A percentile compares a stretch with the other conserved stretches of the same genome.
Evolutionary conservation across 2,113 vertebrate species (phyloP).

Genomic region (Limnothrissa miodon): DNA sequence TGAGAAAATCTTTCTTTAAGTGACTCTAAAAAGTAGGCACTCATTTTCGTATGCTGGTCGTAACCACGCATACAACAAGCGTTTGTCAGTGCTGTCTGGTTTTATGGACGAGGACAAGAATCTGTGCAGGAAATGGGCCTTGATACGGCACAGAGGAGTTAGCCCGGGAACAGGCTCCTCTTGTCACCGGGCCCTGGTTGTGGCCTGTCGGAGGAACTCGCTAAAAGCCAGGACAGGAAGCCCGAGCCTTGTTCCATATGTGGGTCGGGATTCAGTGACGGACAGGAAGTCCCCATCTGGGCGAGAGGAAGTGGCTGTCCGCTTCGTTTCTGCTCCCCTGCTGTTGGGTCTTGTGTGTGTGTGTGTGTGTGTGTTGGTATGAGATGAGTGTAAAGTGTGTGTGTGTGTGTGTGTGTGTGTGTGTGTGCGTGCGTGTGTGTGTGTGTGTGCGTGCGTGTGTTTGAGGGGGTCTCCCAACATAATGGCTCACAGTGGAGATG

Average conservation of each 20-base stretch:
- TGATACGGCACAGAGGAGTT: constrained; percentile 5
- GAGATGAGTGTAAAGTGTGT: too few relatives aligned
- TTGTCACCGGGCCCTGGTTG: background rate
- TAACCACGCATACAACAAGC: constrained; percentile 9
- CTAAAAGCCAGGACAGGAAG: constrained; percentile 37
- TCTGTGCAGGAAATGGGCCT: background rate
- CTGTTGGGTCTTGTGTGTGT: too few relatives aligned
- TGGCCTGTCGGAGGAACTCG: background rate
- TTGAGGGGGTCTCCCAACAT: too few relatives aligned
- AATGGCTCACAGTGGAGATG: too few relatives aligned
- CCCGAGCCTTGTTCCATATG: constrained; percentile 9
- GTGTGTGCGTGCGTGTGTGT: too few relatives aligned
- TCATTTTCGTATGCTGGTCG: background rate
- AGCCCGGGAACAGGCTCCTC: background rate
- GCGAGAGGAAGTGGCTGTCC: too few relatives aligned
- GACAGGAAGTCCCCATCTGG: constrained; percentile 46
- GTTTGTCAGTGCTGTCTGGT: constrained; percentile 5
- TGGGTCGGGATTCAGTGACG: constrained; percentile 43
- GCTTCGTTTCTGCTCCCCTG: too few relatives aligned
- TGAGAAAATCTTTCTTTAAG: background rate
- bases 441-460: too few relatives aligned
- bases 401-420: too few relatives aligned
- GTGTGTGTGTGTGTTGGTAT: too few relatives aligned
- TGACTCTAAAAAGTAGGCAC: constrained; percentile 6
- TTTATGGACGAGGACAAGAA: background rate